Evolutionary conservation across 2,797 vertebrate species (phyloP).

Genomic region (Lycodopsis pacificus): DNA sequence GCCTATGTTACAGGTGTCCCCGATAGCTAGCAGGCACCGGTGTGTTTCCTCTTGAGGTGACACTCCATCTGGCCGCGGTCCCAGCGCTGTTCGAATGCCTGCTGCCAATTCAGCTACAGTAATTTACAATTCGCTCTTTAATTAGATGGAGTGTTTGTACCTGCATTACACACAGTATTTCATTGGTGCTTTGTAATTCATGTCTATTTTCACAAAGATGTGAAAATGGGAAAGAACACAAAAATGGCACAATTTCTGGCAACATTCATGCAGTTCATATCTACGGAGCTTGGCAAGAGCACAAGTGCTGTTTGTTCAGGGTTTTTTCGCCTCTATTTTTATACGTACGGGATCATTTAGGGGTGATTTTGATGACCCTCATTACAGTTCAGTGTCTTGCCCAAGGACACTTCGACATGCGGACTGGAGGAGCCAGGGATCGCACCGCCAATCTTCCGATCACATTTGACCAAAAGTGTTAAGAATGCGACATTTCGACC

Average conservation of each 20-base stretch:
- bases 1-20: conserved; percentile 62
- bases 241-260: too few relatives aligned
- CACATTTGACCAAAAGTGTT: background rate
- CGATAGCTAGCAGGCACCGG: conserved; percentile 26
- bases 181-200: background rate
- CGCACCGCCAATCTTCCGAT: too few relatives aligned
- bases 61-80: conserved; percentile 51
- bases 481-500: background rate
- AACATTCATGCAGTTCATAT: background rate
- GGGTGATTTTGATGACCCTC: too few relatives aligned
- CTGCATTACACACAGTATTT: conserved; percentile 12
- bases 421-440: too few relatives aligned
- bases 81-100: conserved; percentile 22
- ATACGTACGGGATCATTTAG: too few relatives aligned
- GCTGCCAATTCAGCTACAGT: conserved; percentile 34
- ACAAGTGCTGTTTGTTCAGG: background rate
- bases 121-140: conserved; percentile 38
- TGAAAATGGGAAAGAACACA: background rate
- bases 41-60: conserved; percentile 32
- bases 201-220: background rate
- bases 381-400: too few relatives aligned
- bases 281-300: background rate
- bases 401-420: too few relatives aligned
- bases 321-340: background rate
- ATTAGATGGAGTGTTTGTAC: conserved; percentile 45